Conservation (phyloP, 2,888 invertebrate species). For the Litoditis marina region DNA sequence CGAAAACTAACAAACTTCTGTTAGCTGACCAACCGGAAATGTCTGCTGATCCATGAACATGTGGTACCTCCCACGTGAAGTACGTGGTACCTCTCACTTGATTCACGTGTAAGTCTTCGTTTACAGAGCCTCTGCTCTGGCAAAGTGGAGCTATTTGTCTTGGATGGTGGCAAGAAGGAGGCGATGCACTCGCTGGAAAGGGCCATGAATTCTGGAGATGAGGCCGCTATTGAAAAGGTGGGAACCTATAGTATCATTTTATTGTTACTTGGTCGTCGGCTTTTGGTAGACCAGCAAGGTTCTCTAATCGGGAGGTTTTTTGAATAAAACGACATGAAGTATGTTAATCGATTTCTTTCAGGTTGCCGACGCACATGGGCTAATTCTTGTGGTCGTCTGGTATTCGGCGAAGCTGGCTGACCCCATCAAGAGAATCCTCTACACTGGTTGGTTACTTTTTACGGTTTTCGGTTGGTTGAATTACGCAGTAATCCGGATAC, state of each 20-base stretch:
- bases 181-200: constrained; percentile 13
- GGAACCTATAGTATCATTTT: too few relatives aligned
- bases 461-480: neutral
- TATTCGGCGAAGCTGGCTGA: constrained; percentile 12
- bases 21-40: too few relatives aligned
- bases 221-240: neutral
- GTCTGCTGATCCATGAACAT: too few relatives aligned
- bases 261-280: too few relatives aligned
- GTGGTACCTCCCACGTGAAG: too few relatives aligned
- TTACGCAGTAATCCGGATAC: too few relatives aligned
- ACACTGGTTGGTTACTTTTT: constrained; percentile 9
- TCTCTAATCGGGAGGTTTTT: too few relatives aligned
- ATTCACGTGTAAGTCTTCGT: too few relatives aligned
- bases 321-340: too few relatives aligned
- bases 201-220: constrained; percentile 9
- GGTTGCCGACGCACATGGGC: constrained; percentile 9
- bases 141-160: constrained; percentile 9
- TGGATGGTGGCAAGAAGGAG: constrained; percentile 12
- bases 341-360: too few relatives aligned
- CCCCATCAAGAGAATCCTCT: constrained; percentile 12
- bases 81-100: too few relatives aligned
- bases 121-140: constrained; percentile 9
- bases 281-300: neutral
- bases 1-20: too few relatives aligned
- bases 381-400: constrained; percentile 17